Evolutionary conservation across 2,888 invertebrate genomes (phyloP).

Genomic region (Pollenia griseotomentosa): DNA sequence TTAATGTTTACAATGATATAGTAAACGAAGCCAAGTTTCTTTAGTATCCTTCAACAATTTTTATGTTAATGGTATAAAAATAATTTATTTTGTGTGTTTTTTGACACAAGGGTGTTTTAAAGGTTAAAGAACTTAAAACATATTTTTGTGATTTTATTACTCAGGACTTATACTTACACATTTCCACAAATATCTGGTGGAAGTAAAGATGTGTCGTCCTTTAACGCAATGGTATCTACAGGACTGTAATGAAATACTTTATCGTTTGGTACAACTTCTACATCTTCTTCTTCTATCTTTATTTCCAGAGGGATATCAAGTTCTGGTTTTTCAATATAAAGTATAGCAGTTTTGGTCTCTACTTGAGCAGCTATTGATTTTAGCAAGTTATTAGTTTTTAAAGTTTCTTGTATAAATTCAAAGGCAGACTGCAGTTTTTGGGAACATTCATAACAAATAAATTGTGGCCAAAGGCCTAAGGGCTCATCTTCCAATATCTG

Average conservation of each 20-base stretch:
- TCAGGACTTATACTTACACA: conserved; percentile 1
- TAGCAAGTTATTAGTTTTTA: conserved; percentile 1
- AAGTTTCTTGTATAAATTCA: conserved; percentile 53
- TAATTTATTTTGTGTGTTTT: too few relatives aligned
- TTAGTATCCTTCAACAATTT: too few relatives aligned
- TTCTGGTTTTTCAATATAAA: conserved; percentile 32
- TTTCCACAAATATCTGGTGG: background rate
- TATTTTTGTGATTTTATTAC: background rate
- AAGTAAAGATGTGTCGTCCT: background rate
- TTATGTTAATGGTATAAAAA: too few relatives aligned
- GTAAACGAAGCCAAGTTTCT: too few relatives aligned
- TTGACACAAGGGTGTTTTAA: too few relatives aligned
- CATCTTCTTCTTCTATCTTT: conserved; percentile 31
- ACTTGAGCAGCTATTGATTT: conserved; percentile 14
- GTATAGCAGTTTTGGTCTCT: background rate
- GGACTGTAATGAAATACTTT: conserved; percentile 27
- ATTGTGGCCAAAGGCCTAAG: conserved; percentile 29
- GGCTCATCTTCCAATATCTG: conserved; percentile 31
- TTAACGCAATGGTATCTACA: background rate
- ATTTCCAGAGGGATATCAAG: conserved; percentile 30
- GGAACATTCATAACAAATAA: conserved; percentile 40
- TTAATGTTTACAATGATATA: too few relatives aligned
- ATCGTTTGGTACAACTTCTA: background rate
- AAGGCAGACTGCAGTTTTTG: conserved; percentile 39
- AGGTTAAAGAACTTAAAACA: too few relatives aligned